phyloP scores from a whole-genome alignment of 2,113 vertebrate species.

The Junco hyemalis region DNA sequence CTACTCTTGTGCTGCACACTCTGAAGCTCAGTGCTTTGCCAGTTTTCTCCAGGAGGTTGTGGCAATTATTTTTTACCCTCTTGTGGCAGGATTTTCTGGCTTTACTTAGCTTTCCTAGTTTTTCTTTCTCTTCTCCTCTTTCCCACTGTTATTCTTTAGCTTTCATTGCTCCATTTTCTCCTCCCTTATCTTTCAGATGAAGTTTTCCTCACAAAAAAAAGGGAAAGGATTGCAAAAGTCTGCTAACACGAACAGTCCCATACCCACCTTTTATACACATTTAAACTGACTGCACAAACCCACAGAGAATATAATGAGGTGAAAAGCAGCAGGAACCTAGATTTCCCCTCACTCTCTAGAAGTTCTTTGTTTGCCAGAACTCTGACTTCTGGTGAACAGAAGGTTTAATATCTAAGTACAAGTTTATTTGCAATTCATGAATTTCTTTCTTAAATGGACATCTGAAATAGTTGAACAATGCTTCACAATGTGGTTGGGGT shows the following conservation, averaged over 20 bases:
- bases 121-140: neutral
- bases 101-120: neutral
- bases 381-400: conserved; percentile 27
- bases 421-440: conserved; percentile 45
- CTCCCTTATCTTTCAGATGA: neutral
- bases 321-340: conserved; percentile 19
- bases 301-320: conserved; percentile 26
- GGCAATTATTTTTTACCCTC: neutral
- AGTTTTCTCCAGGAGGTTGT: neutral
- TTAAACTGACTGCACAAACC: neutral
- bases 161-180: neutral
- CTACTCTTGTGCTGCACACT: neutral
- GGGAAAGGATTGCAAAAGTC: neutral
- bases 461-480: neutral
- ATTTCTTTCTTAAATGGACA: conserved; percentile 29
- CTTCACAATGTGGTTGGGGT: neutral
- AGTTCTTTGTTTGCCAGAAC: conserved; percentile 37
- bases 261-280: neutral
- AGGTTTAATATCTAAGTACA: conserved; percentile 3
- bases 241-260: neutral
- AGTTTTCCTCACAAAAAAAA: neutral
- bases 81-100: neutral
- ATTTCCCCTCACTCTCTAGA: neutral
- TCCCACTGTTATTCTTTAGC: neutral
- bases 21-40: neutral